Conservation (phyloP, 1,140 invertebrate genomes). For the Brachionus sp. region DNA sequence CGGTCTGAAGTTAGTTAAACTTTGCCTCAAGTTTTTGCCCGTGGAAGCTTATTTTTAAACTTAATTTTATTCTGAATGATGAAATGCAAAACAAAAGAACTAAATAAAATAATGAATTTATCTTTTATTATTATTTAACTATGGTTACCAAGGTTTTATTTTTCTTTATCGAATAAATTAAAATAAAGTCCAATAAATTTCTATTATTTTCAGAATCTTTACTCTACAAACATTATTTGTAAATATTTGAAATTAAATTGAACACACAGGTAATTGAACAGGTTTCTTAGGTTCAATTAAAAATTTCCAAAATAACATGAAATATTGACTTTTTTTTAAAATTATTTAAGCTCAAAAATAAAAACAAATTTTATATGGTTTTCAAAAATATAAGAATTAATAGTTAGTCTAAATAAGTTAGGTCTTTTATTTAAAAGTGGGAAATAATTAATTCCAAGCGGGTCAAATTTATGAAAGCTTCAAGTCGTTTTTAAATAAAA, state of each 20-base stretch:
- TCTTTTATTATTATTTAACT: slow-evolving; percentile 35
- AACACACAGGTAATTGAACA: background rate
- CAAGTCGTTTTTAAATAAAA: background rate
- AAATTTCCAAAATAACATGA: background rate
- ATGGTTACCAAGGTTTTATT: slow-evolving; percentile 18
- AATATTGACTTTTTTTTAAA: background rate
- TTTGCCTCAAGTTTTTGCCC: background rate
- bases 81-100: background rate
- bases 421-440: background rate
- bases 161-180: slow-evolving; percentile 1
- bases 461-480: background rate
- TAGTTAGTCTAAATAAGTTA: background rate
- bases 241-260: slow-evolving; percentile 18
- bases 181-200: background rate
- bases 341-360: background rate
- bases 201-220: background rate
- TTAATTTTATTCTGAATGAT: background rate
- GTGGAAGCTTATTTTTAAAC: background rate
- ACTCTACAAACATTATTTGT: slow-evolving; percentile 29
- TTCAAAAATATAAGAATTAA: background rate
- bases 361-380: background rate
- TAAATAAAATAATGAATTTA: background rate
- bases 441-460: background rate
- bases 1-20: background rate
- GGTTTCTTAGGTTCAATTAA: background rate